Evolutionary conservation across 2,113 vertebrate genomes (phyloP).

Genomic region (Sinocyclocheilus grahami): DNA sequence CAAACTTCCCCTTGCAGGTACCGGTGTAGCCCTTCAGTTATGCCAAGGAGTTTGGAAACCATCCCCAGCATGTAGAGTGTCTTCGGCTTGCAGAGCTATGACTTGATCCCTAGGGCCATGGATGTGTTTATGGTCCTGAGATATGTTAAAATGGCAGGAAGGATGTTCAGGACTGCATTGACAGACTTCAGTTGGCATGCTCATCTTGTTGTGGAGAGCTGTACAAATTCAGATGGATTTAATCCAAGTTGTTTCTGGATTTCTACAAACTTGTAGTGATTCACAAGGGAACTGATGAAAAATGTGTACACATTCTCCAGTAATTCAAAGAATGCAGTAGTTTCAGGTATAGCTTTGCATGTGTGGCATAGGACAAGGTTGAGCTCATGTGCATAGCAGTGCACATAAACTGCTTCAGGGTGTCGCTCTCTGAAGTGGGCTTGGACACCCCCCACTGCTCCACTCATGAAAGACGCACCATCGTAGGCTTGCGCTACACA

Average conservation of each 20-base stretch:
- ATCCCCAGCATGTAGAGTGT: too few relatives aligned
- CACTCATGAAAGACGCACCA: constrained; percentile 47
- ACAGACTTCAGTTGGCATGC: constrained; percentile 43
- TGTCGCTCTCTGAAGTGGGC: constrained; percentile 22
- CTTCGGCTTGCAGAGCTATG: background rate
- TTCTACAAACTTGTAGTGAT: constrained; percentile 33
- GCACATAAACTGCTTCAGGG: constrained; percentile 39
- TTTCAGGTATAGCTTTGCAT: constrained; percentile 35
- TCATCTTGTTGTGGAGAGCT: constrained; percentile 48
- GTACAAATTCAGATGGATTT: constrained; percentile 42
- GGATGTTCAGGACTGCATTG: constrained; percentile 30
- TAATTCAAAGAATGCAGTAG: constrained; percentile 10
- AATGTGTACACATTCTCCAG: constrained; percentile 25
- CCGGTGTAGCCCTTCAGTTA: too few relatives aligned
- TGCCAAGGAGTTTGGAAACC: too few relatives aligned
- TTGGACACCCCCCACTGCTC: constrained; percentile 30
- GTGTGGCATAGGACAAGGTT: constrained; percentile 45
- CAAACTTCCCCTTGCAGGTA: too few relatives aligned
- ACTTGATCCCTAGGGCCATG: constrained; percentile 9
- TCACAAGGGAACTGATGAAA: constrained; percentile 32
- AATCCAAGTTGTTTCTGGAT: constrained; percentile 38
- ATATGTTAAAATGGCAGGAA: constrained; percentile 36
- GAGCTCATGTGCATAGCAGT: constrained; percentile 42
- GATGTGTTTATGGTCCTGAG: constrained; percentile 28
- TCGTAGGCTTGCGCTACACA: constrained; percentile 47